These are phyloP conservation scores for Podarcis siculus DNA, from an alignment of 2,797 vertebrate genomes.

Conservation along the genomic window DNA sequence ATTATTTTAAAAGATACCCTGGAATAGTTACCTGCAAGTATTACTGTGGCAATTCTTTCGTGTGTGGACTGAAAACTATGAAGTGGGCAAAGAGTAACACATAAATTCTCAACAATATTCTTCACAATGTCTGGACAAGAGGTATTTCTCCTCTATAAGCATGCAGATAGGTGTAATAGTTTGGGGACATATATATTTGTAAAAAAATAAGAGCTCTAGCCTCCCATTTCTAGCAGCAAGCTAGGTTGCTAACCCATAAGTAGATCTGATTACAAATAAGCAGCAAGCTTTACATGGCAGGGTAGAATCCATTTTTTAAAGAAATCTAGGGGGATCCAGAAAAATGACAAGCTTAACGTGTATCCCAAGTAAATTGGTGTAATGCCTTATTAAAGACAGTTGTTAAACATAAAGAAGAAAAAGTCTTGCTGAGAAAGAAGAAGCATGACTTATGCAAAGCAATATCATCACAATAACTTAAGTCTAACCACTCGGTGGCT, in stretches of 20 bases:
- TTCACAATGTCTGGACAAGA: not conserved
- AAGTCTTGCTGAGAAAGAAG: not conserved
- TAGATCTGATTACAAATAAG: too few relatives aligned
- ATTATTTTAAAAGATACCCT: too few relatives aligned
- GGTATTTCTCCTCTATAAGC: not conserved
- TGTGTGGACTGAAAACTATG: not conserved
- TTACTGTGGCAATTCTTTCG: not conserved
- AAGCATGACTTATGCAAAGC: not conserved
- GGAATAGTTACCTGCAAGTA: too few relatives aligned
- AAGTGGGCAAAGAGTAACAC: not conserved
- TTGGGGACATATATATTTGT: not conserved
- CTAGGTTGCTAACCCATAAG: not conserved
- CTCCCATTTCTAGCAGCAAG: not conserved
- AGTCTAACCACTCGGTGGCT: not conserved
- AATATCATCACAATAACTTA: not conserved
- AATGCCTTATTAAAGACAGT: not conserved
- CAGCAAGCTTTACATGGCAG: too few relatives aligned
- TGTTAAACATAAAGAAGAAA: not conserved
- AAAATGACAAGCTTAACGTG: not conserved
- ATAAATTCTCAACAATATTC: not conserved
- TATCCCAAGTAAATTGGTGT: not conserved
- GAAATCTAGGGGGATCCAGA: too few relatives aligned
- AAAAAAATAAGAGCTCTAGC: not conserved
- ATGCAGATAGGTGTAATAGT: not conserved
- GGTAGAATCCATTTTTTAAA: too few relatives aligned